phyloP scores from a whole-genome alignment of 35 echinoderm and acorn worm species.

The Anneissia japonica region DNA sequence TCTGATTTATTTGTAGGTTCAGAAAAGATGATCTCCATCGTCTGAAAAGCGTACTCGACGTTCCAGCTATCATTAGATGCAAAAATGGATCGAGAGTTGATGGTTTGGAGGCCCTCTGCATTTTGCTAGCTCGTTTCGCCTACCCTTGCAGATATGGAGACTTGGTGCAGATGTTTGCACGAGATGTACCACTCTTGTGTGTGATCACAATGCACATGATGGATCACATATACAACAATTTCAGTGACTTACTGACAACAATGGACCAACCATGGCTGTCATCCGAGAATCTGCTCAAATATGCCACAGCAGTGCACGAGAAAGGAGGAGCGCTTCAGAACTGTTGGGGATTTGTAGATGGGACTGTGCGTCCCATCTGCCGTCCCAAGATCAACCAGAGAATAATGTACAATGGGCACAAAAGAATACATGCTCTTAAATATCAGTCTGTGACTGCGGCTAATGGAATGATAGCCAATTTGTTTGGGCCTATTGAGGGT shows the following conservation, averaged over 20 bases:
- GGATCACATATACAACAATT: not conserved
- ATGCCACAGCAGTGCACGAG: not conserved
- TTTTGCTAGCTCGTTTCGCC: no score
- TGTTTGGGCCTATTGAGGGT: slow-evolving; percentile 9
- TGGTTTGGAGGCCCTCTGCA: no score
- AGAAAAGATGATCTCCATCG: no score
- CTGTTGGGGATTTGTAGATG: not conserved
- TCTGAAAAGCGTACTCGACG: no score
- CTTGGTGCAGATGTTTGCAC: not conserved
- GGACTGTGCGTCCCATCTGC: slow-evolving; percentile 26
- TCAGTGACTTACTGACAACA: not conserved
- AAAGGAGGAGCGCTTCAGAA: not conserved
- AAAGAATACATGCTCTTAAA: not conserved
- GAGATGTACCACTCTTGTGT: not conserved
- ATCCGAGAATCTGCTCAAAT: not conserved
- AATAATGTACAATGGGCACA: slow-evolving; percentile 54
- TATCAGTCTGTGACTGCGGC: slow-evolving; percentile 1
- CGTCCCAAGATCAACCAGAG: slow-evolving; percentile 30
- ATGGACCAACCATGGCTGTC: not conserved
- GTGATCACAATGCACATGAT: not conserved
- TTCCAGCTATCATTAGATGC: no score
- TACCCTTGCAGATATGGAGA: no score
- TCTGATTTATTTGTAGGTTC: not conserved
- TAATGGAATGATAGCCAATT: slow-evolving; percentile 3
- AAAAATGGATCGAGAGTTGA: no score